Evolutionary conservation across 2,113 vertebrate species (phyloP).

Genomic region (Vireo altiloquus): DNA sequence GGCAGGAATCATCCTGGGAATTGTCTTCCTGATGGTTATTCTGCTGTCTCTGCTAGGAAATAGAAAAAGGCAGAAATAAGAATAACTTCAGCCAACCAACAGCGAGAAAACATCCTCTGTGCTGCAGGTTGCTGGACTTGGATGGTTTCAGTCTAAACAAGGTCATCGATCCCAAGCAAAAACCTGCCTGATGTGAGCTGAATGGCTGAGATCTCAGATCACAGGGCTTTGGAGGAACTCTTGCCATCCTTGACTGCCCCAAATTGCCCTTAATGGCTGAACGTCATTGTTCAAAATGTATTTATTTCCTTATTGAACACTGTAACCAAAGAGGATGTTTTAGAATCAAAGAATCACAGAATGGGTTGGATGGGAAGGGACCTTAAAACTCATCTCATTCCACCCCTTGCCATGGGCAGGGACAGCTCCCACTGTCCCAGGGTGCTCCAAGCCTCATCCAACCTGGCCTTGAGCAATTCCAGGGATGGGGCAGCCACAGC

Average conservation of each 20-base stretch:
- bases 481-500: not conserved
- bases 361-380: not conserved
- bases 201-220: not conserved
- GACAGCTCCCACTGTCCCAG: not conserved
- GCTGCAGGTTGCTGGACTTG: not conserved
- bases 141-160: not conserved
- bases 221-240: not conserved
- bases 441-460: not conserved
- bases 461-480: not conserved
- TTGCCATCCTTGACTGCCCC: not conserved
- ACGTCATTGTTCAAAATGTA: not conserved
- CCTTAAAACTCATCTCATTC: not conserved
- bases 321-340: not conserved
- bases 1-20: slow-evolving; percentile 41
- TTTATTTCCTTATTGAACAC: not conserved
- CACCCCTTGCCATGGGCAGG: fast-evolving
- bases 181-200: not conserved
- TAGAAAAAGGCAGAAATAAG: not conserved
- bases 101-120: not conserved
- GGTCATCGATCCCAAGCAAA: not conserved
- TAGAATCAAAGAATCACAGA: not conserved
- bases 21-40: slow-evolving; percentile 37
- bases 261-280: not conserved
- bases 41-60: not conserved
- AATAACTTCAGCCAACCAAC: not conserved